Base-by-base conservation (phyloP, 2,113 vertebrate genomes). In the Pseudopipra pipra region DNA sequence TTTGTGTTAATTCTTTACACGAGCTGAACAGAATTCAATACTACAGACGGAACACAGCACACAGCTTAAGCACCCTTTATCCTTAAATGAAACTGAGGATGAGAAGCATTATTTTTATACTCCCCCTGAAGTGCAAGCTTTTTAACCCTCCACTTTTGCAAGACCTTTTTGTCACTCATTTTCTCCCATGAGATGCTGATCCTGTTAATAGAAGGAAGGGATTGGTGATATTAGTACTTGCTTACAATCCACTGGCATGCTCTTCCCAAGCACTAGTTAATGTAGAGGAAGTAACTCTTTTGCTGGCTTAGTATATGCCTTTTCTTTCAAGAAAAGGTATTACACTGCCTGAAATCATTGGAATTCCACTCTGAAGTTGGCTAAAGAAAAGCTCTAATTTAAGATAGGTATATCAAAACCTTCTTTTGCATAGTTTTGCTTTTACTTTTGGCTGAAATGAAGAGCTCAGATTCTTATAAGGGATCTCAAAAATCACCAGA, bases 121-220 rank as follows among this genome's bases (percentile, higher is more conserved):
- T 75, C 62, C 22, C 24, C 11, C 43, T 78, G 24, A 81, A 81
- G 43, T 37, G 18, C 8, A 51, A 90, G n/a, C 12, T 78, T 89
- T 94, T 89, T 89, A 95, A 96, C 88, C 35, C 76, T 94, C 55
- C 56, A 35, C 70, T 95, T 92, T 22, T 70, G 49, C 20, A 56
- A 94, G 83, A 90, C 76, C 31, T 93, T 89, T 68, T 56, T 0
- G 2, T 85, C 46, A 25, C 35, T 88, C 58, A 33, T 77, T 88
- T 89, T 89, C 17, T 89, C 66, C 76, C 90, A 33, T 5, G 66
- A 90, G 79, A 75, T 66, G 21, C 85, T 71, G 21, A 37, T 68
- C 27, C 56, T 66, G 10, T 46, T 94, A 43, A 52, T 18, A 35
- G 47, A 28, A 59, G 39, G 19, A 85, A 91, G 8, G 44, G 18